Base-by-base conservation (phyloP, 2,113 vertebrate genomes). In the Rhipidura dahli region DNA sequence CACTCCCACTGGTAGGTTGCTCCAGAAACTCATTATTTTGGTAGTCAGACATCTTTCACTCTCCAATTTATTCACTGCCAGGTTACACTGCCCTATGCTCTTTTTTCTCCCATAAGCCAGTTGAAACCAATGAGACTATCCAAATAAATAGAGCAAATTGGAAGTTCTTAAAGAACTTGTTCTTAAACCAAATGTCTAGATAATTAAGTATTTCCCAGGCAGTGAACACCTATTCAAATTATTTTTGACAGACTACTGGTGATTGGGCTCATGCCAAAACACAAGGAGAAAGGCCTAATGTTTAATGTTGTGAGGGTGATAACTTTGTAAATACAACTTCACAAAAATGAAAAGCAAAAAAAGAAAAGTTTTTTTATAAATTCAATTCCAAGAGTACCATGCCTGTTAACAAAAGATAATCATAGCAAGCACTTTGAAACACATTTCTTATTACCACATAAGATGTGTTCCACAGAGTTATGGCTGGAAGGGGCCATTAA, bases 401-500 rank as follows among this genome's bases (percentile, higher is more conserved):
- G 59, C 31, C 64, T 80, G 44, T 60, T 89, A 84, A 80, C 50
- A 87, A 65, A 70, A 66, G 35, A 44, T 40, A 87, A 93, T 80
- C 51, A 64, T 6, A 82, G 60, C 44, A 73, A 85, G 51, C 20
- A 63, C 54, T 80, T 73, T 69, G 50, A 80, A 90, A 35, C 24
- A 68, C 24, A 23, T 77, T 85, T 90, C 64, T 61, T 89, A 40
- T 16, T 53, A 80, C 23, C 40, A 76, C 30, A 16, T 76, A 63
- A 83, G 71, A 89, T 45, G 11, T 1, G 0, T 44, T 90, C 83
- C 65, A 91, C 70, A 93, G 71, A 96, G 57, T 84, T 86, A 81
- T 63, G 35, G 30, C 76, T 94, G 44, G 64, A 94, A 95, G 68
- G 47, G 69, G 24, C 30, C 72, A 87, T 89, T 95, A 92, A 95